These are phyloP conservation scores for Lapara coniferarum DNA, from an alignment of 2,888 invertebrate species.

Conservation along the genomic window DNA sequence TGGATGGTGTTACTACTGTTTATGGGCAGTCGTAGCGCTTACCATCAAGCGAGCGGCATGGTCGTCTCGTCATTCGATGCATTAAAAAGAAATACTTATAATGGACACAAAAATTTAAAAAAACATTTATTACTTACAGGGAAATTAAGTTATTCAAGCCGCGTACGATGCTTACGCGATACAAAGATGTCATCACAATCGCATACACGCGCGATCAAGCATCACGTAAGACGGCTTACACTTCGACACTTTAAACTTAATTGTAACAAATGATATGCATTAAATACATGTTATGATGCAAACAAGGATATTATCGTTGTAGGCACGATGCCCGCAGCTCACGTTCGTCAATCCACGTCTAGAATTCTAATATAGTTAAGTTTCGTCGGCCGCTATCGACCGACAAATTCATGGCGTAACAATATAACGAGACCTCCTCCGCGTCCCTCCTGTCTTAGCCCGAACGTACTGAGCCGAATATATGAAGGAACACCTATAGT, in stretches of 20 bases:
- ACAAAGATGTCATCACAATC: constrained; percentile 6
- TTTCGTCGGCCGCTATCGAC: constrained; percentile 65
- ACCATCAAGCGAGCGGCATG: too few relatives aligned
- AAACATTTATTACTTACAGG: too few relatives aligned
- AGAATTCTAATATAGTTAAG: constrained; percentile 76
- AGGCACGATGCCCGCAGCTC: constrained; percentile 67
- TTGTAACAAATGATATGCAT: constrained; percentile 50
- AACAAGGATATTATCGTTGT: constrained; percentile 57
- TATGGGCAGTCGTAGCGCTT: too few relatives aligned
- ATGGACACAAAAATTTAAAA: too few relatives aligned
- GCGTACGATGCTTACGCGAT: background rate
- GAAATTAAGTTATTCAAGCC: too few relatives aligned
- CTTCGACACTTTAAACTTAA: constrained; percentile 31
- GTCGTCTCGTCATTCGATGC: too few relatives aligned
- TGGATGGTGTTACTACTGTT: too few relatives aligned
- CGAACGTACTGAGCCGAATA: constrained; percentile 37
- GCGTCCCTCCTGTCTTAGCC: constrained; percentile 43
- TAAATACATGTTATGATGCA: constrained; percentile 59
- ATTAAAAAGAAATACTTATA: too few relatives aligned
- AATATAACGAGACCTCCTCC: constrained; percentile 55
- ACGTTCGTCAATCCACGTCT: constrained; percentile 70
- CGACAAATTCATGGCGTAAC: constrained; percentile 55
- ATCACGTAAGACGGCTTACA: background rate
- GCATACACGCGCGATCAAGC: background rate
- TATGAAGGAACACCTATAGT: constrained; percentile 52